Base-by-base conservation (phyloP, 2,113 vertebrate species). In the Picathartes gymnocephalus region DNA sequence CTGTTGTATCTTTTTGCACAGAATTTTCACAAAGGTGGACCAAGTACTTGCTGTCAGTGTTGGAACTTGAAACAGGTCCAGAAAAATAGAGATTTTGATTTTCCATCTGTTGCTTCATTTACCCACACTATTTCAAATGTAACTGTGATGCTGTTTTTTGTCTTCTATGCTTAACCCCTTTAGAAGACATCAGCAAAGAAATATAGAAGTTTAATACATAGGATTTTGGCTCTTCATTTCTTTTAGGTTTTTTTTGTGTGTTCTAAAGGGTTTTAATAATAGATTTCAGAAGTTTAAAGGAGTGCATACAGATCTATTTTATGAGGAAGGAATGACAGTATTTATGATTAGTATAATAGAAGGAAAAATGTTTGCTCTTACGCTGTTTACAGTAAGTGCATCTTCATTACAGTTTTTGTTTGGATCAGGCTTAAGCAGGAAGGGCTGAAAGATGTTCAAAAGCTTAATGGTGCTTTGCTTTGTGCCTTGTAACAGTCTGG, bases 21-120 rank as follows among this genome's bases (percentile, higher is more conserved):
- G 45, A 45, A 10, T 1, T 90, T 92, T 81, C 82, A 45, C 56
- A 48, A 56, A 71, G 51, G 74, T 56, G 81, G 47, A 77, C 64
- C 40, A 20, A 51, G 64, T 80, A 40, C 48, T 86, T 88, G 47
- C 54, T 85, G 84, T 71, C 83, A 33, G 31, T 48, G 30, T 9
- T 92, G 76, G 87, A 94, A 86, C 24, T 92, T 93, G 94, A 95
- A 93, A 77, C 6, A 14, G 27, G 19, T 90, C 90, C 90, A 83
- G 68, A 92, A 56, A 69, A 91, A 92, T 69, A 54, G 64, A 80
- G 50, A 53, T 70, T 94, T 88, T 74, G 24, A 60, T 95, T 95
- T 96, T 96, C 93, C 92, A 62, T 96, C 92, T 94, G 93, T 74
- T 93, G 58, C 71, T 95, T 90, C 74, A 48, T 96, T 95, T 93